These are phyloP conservation scores for Sebastes kiyomatsui DNA, from an alignment of 2,797 vertebrate species.

Conservation along the genomic window DNA sequence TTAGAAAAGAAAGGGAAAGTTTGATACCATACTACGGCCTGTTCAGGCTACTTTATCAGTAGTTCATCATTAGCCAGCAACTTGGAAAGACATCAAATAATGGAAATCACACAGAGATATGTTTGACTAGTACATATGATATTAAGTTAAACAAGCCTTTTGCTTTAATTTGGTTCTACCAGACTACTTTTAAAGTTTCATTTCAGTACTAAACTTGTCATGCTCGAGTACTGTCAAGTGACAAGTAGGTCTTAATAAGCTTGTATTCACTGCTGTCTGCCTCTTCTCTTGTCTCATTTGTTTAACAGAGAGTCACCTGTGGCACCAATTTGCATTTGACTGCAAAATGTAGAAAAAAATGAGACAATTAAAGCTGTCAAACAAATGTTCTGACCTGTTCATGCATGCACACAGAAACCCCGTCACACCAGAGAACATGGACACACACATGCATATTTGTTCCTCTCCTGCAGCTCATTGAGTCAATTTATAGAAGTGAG, in stretches of 20 bases:
- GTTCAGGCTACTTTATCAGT: no score
- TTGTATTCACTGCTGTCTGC: background rate
- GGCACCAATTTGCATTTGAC: constrained; percentile 16
- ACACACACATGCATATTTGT: background rate
- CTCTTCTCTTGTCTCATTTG: constrained; percentile 1
- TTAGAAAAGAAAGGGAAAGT: no score
- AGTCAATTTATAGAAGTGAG: constrained; percentile 58
- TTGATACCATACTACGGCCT: rapidly evolving
- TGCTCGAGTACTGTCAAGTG: background rate
- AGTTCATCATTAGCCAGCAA: no score
- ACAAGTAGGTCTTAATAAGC: background rate
- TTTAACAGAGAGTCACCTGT: constrained; percentile 20
- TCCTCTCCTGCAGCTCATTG: constrained; percentile 4
- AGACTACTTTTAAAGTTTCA: background rate
- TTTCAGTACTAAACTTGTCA: background rate
- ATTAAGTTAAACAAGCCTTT: background rate
- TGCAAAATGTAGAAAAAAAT: background rate
- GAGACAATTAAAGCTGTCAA: background rate
- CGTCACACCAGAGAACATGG: background rate
- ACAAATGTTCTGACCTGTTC: background rate
- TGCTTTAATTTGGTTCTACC: background rate
- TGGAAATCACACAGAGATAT: background rate
- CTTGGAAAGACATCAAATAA: background rate
- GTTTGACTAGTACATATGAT: background rate
- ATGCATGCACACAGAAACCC: background rate